Evolutionary conservation across 2,888 invertebrate species (phyloP), one percentile per base, ranked within the genome.

Genomic region (Eudasyphora cyanicolor): DNA sequence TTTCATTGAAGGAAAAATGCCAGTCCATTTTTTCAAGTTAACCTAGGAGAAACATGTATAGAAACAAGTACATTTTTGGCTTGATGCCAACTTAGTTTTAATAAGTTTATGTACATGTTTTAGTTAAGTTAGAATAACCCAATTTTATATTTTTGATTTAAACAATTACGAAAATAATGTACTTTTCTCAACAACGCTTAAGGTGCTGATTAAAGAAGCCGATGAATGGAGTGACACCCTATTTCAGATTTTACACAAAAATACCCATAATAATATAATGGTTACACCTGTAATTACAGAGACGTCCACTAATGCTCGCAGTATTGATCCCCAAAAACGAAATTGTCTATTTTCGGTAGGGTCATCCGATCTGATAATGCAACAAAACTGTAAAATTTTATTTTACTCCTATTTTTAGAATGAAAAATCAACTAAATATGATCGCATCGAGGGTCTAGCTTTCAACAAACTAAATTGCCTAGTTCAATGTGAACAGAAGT

Each of bases 391-490:
- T n/a, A n/a, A n/a, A n/a, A n/a, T n/a, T n/a, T n/a, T n/a, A n/a
- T n/a, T n/a, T n/a, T n/a, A n/a, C n/a, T n/a, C n/a, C 8, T 71
- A 21, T 8, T 10, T 79, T 8, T 35, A 90, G 91, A 35, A 86
- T 64, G 90, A 90, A 64, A 86, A 81, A 0, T 86, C 86, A 17
- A 76, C 84, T 0, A 27, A 10, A 4, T 85, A 82, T 42, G 54
- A 73, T 17, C 73, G 79, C 19, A 86, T 84, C 19, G 76, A 82
- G 14, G 75, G 86, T 27, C 54, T 91, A 17, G 17, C 69, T 3
- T 91, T 91, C 76, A 88, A 87, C 57, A 87, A 86, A 1, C 38
- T 84, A 12, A 92, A 92, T 75, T 92, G 92, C 76, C 62, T 87
- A 8, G 82, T 86, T 1, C 81, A 87, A 42, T 92, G 92, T 35